Conservation (phyloP, 1,140 invertebrate species). For the Drosophila orena region DNA sequence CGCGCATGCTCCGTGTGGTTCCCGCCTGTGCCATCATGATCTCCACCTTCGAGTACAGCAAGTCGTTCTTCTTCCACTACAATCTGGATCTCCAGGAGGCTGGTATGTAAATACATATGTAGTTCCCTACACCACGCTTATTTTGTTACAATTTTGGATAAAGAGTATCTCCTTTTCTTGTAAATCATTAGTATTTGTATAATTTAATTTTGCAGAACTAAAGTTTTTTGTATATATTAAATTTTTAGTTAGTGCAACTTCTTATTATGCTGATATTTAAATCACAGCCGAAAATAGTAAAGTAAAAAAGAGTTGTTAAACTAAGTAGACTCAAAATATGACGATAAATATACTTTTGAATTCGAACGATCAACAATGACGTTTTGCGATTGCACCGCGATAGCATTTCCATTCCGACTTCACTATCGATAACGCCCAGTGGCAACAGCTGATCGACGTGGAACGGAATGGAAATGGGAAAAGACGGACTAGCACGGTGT, state of each 20-base stretch:
- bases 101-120: slow-evolving; percentile 8
- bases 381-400: background rate
- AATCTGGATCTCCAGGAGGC: slow-evolving; percentile 77
- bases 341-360: too few relatives aligned
- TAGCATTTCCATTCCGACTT: background rate
- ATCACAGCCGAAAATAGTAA: too few relatives aligned
- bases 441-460: slow-evolving; percentile 34
- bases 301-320: too few relatives aligned
- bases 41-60: slow-evolving; percentile 97
- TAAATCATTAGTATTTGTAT: too few relatives aligned
- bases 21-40: slow-evolving; percentile 99
- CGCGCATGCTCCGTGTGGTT: slow-evolving; percentile 96
- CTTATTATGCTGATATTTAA: too few relatives aligned
- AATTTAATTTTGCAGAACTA: too few relatives aligned
- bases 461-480: slow-evolving; percentile 22
- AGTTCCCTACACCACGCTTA: too few relatives aligned
- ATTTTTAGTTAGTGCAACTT: too few relatives aligned
- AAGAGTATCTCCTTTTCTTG: too few relatives aligned
- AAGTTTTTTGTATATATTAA: too few relatives aligned
- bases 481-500: slow-evolving; percentile 3
- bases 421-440: background rate
- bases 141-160: too few relatives aligned
- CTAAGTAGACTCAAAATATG: too few relatives aligned
- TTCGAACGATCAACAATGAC: background rate
- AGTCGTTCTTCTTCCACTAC: slow-evolving; percentile 91